These are phyloP conservation scores for Diarsia rubi DNA, from an alignment of 2,888 invertebrate genomes.

Conservation along the genomic window DNA sequence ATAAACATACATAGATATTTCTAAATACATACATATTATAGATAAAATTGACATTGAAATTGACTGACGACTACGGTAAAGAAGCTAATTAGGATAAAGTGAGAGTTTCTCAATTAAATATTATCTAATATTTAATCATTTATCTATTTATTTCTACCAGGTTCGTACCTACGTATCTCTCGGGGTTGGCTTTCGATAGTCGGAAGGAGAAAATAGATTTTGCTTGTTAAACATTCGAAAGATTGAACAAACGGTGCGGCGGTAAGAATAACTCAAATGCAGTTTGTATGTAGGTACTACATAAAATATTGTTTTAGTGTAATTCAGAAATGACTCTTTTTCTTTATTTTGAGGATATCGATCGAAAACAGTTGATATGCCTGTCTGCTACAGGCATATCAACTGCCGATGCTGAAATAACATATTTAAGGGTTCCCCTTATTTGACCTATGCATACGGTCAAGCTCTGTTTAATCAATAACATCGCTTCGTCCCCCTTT, in stretches of 20 bases:
- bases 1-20: too few species aligned
- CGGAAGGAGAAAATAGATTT: not conserved
- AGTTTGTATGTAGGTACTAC: not conserved
- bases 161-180: not conserved
- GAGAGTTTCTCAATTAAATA: too few species aligned
- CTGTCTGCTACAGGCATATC: not conserved
- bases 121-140: not conserved
- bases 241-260: not conserved
- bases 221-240: constrained; percentile 3
- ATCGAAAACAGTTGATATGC: not conserved
- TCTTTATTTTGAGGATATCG: not conserved
- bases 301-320: not conserved
- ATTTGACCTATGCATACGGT: not conserved
- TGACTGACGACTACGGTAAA: not conserved
- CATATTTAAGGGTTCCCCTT: not conserved
- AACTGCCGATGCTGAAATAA: too few species aligned
- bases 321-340: not conserved
- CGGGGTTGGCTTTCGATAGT: not conserved
- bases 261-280: not conserved
- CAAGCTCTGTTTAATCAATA: not conserved
- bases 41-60: too few species aligned
- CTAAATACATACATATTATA: too few species aligned
- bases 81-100: not conserved
- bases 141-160: not conserved
- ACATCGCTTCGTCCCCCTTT: not conserved